phyloP scores from a whole-genome alignment of 1,140 invertebrate species.

The Platyscapa corneri region DNA sequence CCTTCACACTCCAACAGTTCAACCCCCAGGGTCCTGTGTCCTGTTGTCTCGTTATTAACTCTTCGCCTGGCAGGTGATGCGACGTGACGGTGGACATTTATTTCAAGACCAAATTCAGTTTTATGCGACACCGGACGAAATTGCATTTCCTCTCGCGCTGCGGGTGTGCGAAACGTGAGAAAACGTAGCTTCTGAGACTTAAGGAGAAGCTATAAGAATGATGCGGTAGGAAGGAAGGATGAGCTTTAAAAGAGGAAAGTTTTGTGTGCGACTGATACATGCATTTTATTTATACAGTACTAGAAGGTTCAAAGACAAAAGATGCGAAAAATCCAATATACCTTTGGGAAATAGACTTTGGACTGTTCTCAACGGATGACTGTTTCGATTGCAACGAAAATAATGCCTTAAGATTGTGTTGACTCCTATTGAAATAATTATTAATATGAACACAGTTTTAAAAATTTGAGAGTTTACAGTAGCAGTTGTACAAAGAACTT shows the following conservation, averaged over 20 bases:
- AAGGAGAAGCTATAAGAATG: neutral
- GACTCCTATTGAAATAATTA: neutral
- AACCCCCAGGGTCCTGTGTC: neutral
- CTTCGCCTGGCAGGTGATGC: constrained; percentile 39
- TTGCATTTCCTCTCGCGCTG: constrained; percentile 34
- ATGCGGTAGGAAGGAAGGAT: neutral
- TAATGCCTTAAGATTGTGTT: neutral
- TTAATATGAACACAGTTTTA: neutral
- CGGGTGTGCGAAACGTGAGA: constrained; percentile 46
- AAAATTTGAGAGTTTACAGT: neutral
- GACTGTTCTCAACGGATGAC: neutral
- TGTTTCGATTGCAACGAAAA: constrained; percentile 36
- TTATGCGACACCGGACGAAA: constrained; percentile 14
- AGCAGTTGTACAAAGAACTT: neutral
- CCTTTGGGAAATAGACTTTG: neutral
- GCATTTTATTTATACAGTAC: neutral
- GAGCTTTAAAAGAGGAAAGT: neutral
- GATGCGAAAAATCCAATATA: neutral
- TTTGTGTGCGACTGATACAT: neutral
- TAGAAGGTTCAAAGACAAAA: neutral
- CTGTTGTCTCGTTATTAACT: constrained; percentile 48
- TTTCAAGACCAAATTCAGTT: constrained; percentile 31
- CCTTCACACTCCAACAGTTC: neutral
- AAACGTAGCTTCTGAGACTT: constrained; percentile 27
- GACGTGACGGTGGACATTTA: constrained; percentile 42